These are phyloP conservation scores for Sipha flava DNA, from an alignment of 1,140 invertebrate genomes.

Conservation along the genomic window DNA sequence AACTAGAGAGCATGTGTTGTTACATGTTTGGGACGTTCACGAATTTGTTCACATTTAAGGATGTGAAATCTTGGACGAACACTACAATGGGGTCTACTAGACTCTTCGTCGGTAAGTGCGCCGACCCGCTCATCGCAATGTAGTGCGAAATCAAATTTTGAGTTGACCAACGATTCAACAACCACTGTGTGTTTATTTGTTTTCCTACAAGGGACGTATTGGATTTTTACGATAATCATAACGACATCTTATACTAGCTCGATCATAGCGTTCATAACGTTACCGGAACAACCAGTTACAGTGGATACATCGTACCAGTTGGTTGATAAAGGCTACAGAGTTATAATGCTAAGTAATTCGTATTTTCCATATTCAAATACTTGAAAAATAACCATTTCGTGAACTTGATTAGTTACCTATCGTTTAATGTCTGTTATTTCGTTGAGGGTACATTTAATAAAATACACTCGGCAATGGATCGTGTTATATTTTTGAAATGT, in stretches of 20 bases:
- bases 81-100: conserved; percentile 58
- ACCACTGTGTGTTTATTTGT: neutral
- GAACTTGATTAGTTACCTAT: too few relatives aligned
- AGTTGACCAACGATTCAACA: neutral
- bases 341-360: conserved; percentile 52
- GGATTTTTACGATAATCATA: conserved; percentile 70
- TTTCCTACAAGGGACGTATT: conserved; percentile 67
- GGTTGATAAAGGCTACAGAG: conserved; percentile 49
- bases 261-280: conserved; percentile 68
- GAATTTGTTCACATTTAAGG: conserved; percentile 63
- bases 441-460: too few relatives aligned
- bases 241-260: conserved; percentile 69
- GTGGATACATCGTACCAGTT: conserved; percentile 57
- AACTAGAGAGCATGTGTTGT: conserved; percentile 54
- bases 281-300: conserved; percentile 59
- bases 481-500: too few relatives aligned
- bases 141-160: too few relatives aligned
- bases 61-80: conserved; percentile 57
- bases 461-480: too few relatives aligned
- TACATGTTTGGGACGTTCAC: conserved; percentile 74
- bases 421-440: too few relatives aligned
- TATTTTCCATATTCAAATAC: neutral
- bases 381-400: too few relatives aligned
- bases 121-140: too few relatives aligned
- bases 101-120: conserved; percentile 57